phyloP scores from a whole-genome alignment of 2,113 vertebrate species.

The Salvelinus namaycush region DNA sequence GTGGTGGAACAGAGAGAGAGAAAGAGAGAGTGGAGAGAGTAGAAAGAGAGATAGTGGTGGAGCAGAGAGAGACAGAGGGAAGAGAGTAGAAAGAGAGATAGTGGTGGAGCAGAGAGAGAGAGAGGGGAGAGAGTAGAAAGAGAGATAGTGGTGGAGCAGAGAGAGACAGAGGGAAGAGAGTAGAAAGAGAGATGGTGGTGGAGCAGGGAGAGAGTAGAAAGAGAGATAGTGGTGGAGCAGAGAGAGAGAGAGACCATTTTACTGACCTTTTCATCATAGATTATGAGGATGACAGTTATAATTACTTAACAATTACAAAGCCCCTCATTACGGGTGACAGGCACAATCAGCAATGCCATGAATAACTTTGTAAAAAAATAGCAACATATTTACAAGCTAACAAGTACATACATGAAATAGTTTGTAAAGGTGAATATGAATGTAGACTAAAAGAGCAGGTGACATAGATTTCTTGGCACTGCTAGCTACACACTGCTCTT shows the following conservation, averaged over 20 bases:
- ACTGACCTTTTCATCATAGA: slow-evolving; percentile 92
- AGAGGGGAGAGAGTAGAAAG: no score
- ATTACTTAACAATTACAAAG: slow-evolving; percentile 88
- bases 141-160: no score
- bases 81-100: no score
- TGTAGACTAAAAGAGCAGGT: slow-evolving; percentile 55
- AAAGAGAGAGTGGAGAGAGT: no score
- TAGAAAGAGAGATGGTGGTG: no score
- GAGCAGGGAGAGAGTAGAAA: no score
- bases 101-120: no score
- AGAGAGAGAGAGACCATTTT: slow-evolving; percentile 76
- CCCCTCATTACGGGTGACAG: slow-evolving; percentile 68
- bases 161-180: no score
- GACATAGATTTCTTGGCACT: slow-evolving; percentile 38
- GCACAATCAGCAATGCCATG: slow-evolving; percentile 70
- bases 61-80: slow-evolving; percentile 21
- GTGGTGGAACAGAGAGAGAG: no score
- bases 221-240: no score
- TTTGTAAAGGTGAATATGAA: slow-evolving; percentile 61
- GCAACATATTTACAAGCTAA: slow-evolving; percentile 62
- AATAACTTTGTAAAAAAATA: slow-evolving; percentile 70
- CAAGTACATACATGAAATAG: slow-evolving; percentile 36
- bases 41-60: no score
- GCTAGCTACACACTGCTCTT: background rate
- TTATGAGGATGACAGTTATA: slow-evolving; percentile 87